These are phyloP conservation scores for Aselliscus stoliczkanus DNA, from an alignment of 2,797 vertebrate species.

Conservation along the genomic window DNA sequence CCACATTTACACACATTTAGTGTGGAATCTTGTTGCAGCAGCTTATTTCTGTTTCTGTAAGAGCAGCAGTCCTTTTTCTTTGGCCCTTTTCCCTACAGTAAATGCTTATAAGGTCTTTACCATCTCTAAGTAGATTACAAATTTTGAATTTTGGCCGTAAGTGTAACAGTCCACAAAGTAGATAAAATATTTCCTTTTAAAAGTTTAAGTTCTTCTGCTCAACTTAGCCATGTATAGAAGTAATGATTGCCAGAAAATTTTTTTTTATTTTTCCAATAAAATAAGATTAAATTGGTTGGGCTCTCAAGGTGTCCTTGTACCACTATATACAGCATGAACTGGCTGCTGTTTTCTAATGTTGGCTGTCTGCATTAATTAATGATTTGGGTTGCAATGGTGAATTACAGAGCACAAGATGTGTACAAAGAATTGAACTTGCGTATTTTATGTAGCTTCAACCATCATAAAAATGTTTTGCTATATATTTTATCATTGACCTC, in stretches of 20 bases:
- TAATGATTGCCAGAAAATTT: conserved; percentile 48
- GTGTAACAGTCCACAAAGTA: background rate
- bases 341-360: conserved; percentile 43
- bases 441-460: conserved; percentile 29
- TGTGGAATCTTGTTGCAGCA: background rate
- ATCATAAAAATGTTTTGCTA: conserved; percentile 30
- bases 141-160: conserved; percentile 12
- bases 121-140: background rate
- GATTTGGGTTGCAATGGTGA: conserved; percentile 53
- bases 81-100: background rate
- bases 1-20: background rate
- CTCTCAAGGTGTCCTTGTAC: conserved; percentile 12
- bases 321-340: background rate
- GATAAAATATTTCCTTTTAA: conserved; percentile 6
- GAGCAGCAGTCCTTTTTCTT: background rate
- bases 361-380: conserved; percentile 56
- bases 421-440: conserved; percentile 26
- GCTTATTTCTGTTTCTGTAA: conserved; percentile 43
- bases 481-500: conserved; percentile 18
- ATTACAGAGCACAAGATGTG: conserved; percentile 22
- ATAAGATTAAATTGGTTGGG: background rate
- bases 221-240: background rate
- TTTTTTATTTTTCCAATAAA: conserved; percentile 25
- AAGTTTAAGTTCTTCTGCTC: background rate
- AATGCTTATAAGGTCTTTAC: background rate